Percentiles rank a stretch among this genome's conserved stretches.
These are phyloP conservation scores for Harmothoe impar DNA, from an alignment of 2,888 invertebrate species.

Conservation along the genomic window DNA sequence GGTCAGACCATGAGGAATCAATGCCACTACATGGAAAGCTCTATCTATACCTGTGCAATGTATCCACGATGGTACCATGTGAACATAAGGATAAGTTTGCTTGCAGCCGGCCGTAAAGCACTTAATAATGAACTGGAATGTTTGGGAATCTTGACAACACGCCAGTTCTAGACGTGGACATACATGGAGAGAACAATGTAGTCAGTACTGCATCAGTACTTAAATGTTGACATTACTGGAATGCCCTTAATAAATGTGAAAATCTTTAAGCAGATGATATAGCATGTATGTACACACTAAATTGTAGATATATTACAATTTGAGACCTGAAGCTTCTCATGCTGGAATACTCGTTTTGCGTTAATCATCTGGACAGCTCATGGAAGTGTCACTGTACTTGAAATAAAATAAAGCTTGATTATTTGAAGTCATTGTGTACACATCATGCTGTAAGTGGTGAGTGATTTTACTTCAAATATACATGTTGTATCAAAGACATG, in stretches of 20 bases:
- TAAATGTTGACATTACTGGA: background rate
- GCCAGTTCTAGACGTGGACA: background rate
- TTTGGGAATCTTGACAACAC: background rate
- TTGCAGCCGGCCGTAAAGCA: background rate
- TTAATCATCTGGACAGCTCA: background rate
- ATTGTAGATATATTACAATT: background rate
- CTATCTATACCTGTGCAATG: background rate
- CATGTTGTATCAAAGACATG: background rate
- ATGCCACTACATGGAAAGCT: background rate
- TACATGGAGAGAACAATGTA: background rate
- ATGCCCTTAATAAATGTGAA: background rate
- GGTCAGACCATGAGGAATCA: background rate
- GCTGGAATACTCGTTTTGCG: background rate
- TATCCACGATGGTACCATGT: too few relatives aligned
- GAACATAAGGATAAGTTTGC: background rate
- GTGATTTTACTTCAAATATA: background rate
- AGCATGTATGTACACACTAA: too few relatives aligned
- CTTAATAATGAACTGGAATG: background rate
- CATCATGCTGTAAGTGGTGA: background rate
- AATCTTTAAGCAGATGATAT: background rate
- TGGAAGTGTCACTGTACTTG: constrained; percentile 7
- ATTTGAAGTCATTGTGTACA: background rate
- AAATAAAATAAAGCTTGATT: background rate
- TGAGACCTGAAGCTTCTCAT: background rate
- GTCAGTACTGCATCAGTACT: background rate